phyloP scores from a whole-genome alignment of 2,113 vertebrate genomes.

The Gobiocypris rarus region DNA sequence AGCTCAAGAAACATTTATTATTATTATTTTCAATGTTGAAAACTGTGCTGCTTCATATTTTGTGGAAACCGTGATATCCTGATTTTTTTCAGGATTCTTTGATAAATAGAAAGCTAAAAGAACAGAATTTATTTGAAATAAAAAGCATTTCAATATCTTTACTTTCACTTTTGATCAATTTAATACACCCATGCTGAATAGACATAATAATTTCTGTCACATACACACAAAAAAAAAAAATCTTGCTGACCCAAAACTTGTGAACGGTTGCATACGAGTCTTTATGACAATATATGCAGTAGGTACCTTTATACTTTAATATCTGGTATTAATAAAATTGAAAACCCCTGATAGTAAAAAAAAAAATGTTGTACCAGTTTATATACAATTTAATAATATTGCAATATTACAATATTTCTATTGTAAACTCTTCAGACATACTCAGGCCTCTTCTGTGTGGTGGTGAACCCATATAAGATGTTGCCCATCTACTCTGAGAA shows the following conservation, averaged over 20 bases:
- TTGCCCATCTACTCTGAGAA: conserved; percentile 97
- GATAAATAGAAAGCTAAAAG: too few relatives aligned
- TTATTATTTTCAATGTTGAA: neutral
- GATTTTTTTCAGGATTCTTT: too few relatives aligned
- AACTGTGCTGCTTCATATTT: neutral
- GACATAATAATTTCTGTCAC: too few relatives aligned
- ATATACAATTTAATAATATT: neutral
- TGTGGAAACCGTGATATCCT: neutral
- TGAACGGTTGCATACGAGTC: neutral
- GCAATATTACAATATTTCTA: neutral
- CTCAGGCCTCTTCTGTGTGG: conserved; percentile 96
- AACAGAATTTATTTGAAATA: too few relatives aligned
- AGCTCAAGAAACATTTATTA: neutral
- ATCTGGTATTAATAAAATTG: neutral
- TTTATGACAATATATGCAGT: neutral
- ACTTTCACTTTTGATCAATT: too few relatives aligned
- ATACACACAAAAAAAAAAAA: neutral
- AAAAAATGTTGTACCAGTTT: neutral
- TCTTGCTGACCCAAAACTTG: neutral
- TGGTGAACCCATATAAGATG: conserved; percentile 95
- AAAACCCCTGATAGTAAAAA: neutral
- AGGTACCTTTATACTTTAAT: neutral
- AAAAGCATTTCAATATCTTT: too few relatives aligned
- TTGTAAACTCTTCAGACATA: conserved; percentile 81
- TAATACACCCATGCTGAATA: too few relatives aligned